Evolutionary conservation across 2,113 vertebrate genomes (phyloP), one percentile per base, ranked within the genome.

Genomic region (Herpailurus yagouaroundi): DNA sequence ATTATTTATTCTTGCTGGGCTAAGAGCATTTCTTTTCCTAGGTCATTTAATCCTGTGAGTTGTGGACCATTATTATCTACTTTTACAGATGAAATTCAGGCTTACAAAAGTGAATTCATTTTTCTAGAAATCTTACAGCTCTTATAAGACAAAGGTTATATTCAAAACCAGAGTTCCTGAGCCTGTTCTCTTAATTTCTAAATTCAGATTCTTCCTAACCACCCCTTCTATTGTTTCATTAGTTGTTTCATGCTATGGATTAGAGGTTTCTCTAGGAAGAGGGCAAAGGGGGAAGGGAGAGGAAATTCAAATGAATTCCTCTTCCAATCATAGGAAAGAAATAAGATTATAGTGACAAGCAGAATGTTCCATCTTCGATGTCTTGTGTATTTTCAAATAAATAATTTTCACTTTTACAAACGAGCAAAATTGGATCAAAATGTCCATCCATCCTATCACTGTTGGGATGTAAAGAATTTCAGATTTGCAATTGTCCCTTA

Each of bases 81-180:
- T 57, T 89, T 85, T 77, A 85, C 11, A 82, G n/a, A 81, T 77
- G 88, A 93, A 82, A 86, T 86, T 95, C 33, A 95, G 16, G 36
- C 52, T 88, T 93, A 71, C 5, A 60, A 38, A 79, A 94, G 92
- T 60, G 52, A 94, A 92, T 73, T 92, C 8, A 79, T 81, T 95
- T 94, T 11, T 73, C 29, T 68, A 48, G 15, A 7, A 71, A 69
- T 77, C 33, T 81, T 86, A 86, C 0, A 83, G 27, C 7, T 92
- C 31, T 81, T 89, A 29, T 27, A 23, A 85, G 19, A 18, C 52
- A 92, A 92, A 94, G 29, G 12, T 36, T 38, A 9, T 50, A 41
- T 91, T 96, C 31, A 73, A 81, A 76, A 4, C 27, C 14, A 63
- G 82, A 80, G n/a, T 69, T 89, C 1, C 25, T 66, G 82, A 89